Evolutionary conservation across 2,888 invertebrate species (phyloP).

Genomic region (Volucella bombylans): DNA sequence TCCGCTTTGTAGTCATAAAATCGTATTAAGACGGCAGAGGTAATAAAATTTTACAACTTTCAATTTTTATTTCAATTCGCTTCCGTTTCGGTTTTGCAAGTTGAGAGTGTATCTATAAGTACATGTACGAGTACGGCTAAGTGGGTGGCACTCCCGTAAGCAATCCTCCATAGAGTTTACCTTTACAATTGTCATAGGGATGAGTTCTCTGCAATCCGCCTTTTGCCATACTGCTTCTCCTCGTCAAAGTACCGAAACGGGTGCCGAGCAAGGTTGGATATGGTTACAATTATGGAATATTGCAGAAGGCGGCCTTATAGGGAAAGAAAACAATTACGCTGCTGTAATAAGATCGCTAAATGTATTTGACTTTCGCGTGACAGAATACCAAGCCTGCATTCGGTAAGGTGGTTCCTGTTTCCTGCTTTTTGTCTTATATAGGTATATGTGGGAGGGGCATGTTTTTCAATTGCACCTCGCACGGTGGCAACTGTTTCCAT

Average conservation of each 20-base stretch:
- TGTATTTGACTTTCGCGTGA: slow-evolving; percentile 72
- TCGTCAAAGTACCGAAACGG: neutral
- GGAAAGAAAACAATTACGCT: slow-evolving; percentile 61
- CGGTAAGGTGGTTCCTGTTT: neutral
- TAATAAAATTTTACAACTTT: slow-evolving; percentile 80
- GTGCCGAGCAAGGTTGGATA: slow-evolving; percentile 29
- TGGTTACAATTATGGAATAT: slow-evolving; percentile 63
- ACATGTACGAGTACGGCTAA: too few species aligned
- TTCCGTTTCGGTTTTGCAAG: slow-evolving; percentile 49
- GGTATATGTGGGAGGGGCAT: neutral
- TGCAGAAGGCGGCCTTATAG: neutral
- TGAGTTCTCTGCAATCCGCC: neutral
- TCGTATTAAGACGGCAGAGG: slow-evolving; percentile 74
- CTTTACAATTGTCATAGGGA: slow-evolving; percentile 39
- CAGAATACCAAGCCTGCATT: slow-evolving; percentile 15
- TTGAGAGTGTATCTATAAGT: too few species aligned
- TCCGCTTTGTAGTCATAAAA: slow-evolving; percentile 63
- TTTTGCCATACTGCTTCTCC: neutral
- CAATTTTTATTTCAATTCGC: slow-evolving; percentile 79
- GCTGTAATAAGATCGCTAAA: slow-evolving; percentile 63
- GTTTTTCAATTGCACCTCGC: slow-evolving; percentile 48
- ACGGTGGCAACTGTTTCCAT: slow-evolving; percentile 47
- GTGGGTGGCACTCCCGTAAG: neutral
- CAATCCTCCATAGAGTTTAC: slow-evolving; percentile 19
- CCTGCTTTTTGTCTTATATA: neutral